These are phyloP conservation scores for Gymnoscopelus microlampas DNA, from an alignment of 2,797 vertebrate genomes.

Conservation along the genomic window DNA sequence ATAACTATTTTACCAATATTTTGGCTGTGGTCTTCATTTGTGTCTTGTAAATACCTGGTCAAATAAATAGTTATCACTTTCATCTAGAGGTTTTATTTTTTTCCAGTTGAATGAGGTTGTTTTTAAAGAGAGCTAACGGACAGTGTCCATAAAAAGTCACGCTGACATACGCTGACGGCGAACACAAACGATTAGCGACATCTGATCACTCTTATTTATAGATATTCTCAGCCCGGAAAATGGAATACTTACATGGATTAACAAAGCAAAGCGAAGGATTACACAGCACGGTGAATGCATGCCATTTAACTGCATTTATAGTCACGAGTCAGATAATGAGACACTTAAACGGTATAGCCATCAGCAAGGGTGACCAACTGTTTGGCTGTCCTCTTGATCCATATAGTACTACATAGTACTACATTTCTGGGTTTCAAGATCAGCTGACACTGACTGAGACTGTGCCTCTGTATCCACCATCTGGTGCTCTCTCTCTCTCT, in stretches of 20 bases:
- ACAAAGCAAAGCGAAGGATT: neutral
- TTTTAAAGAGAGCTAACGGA: neutral
- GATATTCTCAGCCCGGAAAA: too few relatives aligned
- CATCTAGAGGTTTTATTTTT: neutral
- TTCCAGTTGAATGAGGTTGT: neutral
- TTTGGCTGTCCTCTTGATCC: constrained; percentile 54
- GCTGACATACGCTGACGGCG: neutral
- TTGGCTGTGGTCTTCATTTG: too few relatives aligned
- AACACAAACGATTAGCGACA: neutral
- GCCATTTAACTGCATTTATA: constrained; percentile 40
- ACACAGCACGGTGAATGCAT: constrained; percentile 9
- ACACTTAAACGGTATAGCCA: neutral
- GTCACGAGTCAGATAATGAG: constrained; percentile 29
- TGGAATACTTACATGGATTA: constrained; percentile 4
- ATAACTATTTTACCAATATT: too few relatives aligned
- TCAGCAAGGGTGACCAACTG: constrained; percentile 56
- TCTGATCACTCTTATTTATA: neutral
- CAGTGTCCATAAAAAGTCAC: neutral
- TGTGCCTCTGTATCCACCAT: constrained; percentile 48
- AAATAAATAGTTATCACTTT: too few relatives aligned
- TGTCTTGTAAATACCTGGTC: too few relatives aligned
- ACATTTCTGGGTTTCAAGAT: constrained; percentile 40
- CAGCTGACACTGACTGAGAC: constrained; percentile 32
- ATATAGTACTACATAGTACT: constrained; percentile 32
- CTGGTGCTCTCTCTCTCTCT: constrained; percentile 45